Evolutionary conservation across 2,113 vertebrate species (phyloP), one percentile per base, ranked within the genome.

Genomic region (Sinosuthora webbiana): DNA sequence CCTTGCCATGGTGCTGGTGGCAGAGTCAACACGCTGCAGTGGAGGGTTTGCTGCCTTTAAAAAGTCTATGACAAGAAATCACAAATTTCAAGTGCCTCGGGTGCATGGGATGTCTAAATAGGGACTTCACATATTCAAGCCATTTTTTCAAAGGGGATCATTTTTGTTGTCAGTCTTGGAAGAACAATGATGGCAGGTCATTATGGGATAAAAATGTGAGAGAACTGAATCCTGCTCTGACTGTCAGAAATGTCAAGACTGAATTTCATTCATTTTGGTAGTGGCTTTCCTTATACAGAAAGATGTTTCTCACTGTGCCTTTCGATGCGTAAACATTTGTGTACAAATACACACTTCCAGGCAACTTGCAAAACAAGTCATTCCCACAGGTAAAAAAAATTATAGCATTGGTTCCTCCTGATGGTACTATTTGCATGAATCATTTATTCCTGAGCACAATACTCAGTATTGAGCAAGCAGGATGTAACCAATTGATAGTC

Each of bases 141-240:
- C 22, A 33, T 71, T 95, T 92, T 75, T 85, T 93, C 60, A 90
- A 71, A 93, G 86, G 69, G 63, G n/a, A 89, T 91, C 33, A 68
- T 90, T 90, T 90, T 60, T 86, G 41, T 83, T 92, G 63, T 89
- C 90, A 91, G 45, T 88, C 75, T 67, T 59, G 74, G 59, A 87
- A 87, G 63, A 86, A 62, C 82, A 80, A 87, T 37, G 76, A 83
- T 86, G 60, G 52, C 85, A 94, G 68, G 76, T 92, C 83, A 79
- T 93, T 84, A 75, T 39, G 49, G 73, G 53, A 92, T 67, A 80
- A 89, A 92, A 77, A 70, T n/a, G 1, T 30, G 79, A 60, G 68
- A 82, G 68, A 70, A 86, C 41, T 89, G 75, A 85, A 91, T 87
- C 50, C 35, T 69, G 35, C 39, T 47, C 55, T 27, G 15, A 31